Conservation (phyloP, 1,140 invertebrate genomes). For the Eulimnadia texana region DNA sequence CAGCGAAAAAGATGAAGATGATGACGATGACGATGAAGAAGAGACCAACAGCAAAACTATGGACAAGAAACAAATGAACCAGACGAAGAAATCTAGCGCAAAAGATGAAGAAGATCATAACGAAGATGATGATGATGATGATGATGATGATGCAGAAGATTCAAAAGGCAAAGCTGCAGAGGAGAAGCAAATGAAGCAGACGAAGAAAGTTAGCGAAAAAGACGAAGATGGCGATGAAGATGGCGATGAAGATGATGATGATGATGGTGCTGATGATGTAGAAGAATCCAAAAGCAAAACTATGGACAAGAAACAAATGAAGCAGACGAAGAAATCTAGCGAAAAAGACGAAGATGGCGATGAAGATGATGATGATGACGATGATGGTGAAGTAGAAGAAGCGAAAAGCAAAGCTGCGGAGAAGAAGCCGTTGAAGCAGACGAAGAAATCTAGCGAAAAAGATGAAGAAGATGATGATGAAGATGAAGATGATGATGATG, state of each 20-base stretch:
- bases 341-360: neutral
- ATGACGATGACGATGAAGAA: slow-evolving; percentile 11
- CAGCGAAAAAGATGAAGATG: slow-evolving; percentile 7
- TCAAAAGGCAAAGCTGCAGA: neutral
- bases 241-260: slow-evolving; percentile 10
- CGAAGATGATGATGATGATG: slow-evolving; percentile 8
- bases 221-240: neutral
- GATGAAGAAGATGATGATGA: neutral
- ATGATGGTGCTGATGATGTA: neutral
- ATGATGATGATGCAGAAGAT: neutral
- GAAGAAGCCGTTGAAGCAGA: neutral
- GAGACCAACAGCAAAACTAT: too few relatives aligned
- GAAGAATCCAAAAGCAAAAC: neutral
- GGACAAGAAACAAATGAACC: too few relatives aligned
- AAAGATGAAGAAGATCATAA: neutral
- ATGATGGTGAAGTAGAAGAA: neutral
- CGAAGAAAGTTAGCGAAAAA: neutral
- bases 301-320: neutral
- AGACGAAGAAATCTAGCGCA: neutral
- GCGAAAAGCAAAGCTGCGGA: neutral
- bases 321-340: neutral
- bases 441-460: neutral
- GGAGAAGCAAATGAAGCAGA: neutral
- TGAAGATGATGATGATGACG: slow-evolving; percentile 10
- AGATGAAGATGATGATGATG: slow-evolving; percentile 8